Base-by-base conservation (phyloP, 2,888 invertebrate genomes). In the Nematopogon swammerdamellus region DNA sequence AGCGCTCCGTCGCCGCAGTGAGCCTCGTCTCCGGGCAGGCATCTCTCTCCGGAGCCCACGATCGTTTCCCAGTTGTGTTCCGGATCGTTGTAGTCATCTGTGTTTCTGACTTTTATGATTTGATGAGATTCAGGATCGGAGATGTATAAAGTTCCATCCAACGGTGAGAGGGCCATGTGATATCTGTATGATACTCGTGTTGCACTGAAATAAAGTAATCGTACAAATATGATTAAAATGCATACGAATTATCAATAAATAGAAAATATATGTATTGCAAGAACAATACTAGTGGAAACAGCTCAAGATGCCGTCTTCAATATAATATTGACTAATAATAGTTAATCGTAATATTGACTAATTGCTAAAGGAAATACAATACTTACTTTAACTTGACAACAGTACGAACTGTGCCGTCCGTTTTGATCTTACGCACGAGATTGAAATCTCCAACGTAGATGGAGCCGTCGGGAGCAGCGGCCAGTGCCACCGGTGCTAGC, bases 391-490 rank as follows among this genome's bases (percentile, higher is more conserved):
- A 74, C 61, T 90, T 82, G 42, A 93, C 89, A 51, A 93, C 83
- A 10, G 91, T 92, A 54, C 83, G 81, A 10, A 92, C 90, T 19
- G 87, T 86, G 48, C 95, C 94, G 62, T 95, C 93, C 2, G 93
- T 89, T 59, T 87, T 84, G 56, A 96, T 89, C 61, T 92, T 87
- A 46, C 96, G 84, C 52, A 97, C 92, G 19, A 95, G 86, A 72
- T 97, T 96, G 66, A 95, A 97, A 72, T 97, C 97, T 1, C 97
- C 97, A 0, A 97, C 93, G 64, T 91, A 97, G 19, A 99, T 84
- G 44, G 94, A 89, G 18, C 98, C 98, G 68, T 97, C 97, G 0
- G 95, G 87, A 0, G 94, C 91, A 0, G 94, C 88, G 0, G 96
- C 91, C 19, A 99, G 73, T 0, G 97, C 95, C 1, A 96, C 95